Evolutionary conservation across 1,140 invertebrate genomes (phyloP).

Genomic region (Hyposmocoma kahamanoa): DNA sequence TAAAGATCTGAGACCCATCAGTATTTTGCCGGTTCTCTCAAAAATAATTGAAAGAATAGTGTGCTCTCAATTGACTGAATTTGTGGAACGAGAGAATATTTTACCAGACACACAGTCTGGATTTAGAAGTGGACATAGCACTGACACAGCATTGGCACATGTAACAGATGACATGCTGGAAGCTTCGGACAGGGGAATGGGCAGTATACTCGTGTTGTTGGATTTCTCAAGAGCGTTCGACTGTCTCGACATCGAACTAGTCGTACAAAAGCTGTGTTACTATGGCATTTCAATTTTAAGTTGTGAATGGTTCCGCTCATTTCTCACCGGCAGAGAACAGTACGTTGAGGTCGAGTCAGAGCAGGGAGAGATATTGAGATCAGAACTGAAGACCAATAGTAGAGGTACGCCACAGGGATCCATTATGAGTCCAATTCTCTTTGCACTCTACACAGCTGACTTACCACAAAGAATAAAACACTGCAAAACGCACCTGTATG

Average conservation of each 20-base stretch:
- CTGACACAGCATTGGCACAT: slow-evolving; percentile 9
- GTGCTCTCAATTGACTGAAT: slow-evolving; percentile 8
- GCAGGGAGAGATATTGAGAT: neutral
- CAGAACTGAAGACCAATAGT: neutral
- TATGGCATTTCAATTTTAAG: slow-evolving; percentile 5
- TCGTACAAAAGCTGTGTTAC: slow-evolving; percentile 4
- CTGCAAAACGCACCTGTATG: slow-evolving; percentile 19
- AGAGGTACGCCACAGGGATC: slow-evolving; percentile 23
- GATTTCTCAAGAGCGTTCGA: slow-evolving; percentile 29
- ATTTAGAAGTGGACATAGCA: slow-evolving; percentile 7
- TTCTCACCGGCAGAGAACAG: slow-evolving; percentile 7
- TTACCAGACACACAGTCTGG: slow-evolving; percentile 3
- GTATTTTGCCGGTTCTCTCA: slow-evolving; percentile 17
- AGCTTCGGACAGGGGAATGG: neutral
- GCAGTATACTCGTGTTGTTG: slow-evolving; percentile 8
- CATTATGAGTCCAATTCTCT: slow-evolving; percentile 17
- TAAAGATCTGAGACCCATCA: slow-evolving; percentile 18
- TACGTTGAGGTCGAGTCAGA: neutral
- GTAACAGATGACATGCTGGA: slow-evolving; percentile 16
- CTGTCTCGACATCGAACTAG: slow-evolving; percentile 9
- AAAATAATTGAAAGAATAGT: slow-evolving; percentile 20
- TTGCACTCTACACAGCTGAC: slow-evolving; percentile 15
- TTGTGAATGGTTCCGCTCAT: slow-evolving; percentile 10
- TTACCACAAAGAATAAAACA: slow-evolving; percentile 7
- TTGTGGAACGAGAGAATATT: slow-evolving; percentile 9